Base-by-base conservation (phyloP, 2,113 vertebrate genomes). In the Microtus ochrogaster region DNA sequence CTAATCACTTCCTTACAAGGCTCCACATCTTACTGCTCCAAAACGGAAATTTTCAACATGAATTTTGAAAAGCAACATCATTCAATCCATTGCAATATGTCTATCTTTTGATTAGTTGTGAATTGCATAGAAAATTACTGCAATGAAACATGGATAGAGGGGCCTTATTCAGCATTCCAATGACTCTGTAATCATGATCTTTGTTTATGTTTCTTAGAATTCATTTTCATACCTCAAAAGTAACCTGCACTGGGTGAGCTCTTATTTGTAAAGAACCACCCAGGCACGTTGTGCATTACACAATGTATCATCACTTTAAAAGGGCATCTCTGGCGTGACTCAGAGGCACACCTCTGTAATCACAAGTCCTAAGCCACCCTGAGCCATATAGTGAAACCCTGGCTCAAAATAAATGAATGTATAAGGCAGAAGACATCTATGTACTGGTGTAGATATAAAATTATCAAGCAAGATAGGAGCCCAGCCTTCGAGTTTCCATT, bases 21-120 rank as follows among this genome's bases (percentile, higher is more conserved):
- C 24, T 17, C 61, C 16, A 81, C 49, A 8, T 78, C 14, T 49
- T 41, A 33, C 9, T 14, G 11, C 6, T 16, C 28, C 21, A 28
- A 12, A 21, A 5, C 24, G n/a, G 22, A 39, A 55, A 65, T 41
- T 41, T 49, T 63, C 28, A 72, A 16, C 41, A 41, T 65, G 26
- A 52, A 58, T 55, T 93, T 49, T 73, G 11, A 68, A 73, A 14
- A 44, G 39, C 22, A 44, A 19, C 63, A 63, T 55, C 28, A 65
- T 52, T 73, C 13, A 73, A 79, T 28, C 63, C 28, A 55, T 28
- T 30, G 11, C 33, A 22, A n/a, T 52, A 33, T 79, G 52, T 52
- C 93, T 68, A 70, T 58, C 14, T 63, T 39, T 83, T 90, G 4
- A 85, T 81, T 70, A 70, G 3, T 83, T 94, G n/a, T 94, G 68